Base-by-base conservation (phyloP, 92 coral and sea anemone species). In the Umimayanthus kanabou region DNA sequence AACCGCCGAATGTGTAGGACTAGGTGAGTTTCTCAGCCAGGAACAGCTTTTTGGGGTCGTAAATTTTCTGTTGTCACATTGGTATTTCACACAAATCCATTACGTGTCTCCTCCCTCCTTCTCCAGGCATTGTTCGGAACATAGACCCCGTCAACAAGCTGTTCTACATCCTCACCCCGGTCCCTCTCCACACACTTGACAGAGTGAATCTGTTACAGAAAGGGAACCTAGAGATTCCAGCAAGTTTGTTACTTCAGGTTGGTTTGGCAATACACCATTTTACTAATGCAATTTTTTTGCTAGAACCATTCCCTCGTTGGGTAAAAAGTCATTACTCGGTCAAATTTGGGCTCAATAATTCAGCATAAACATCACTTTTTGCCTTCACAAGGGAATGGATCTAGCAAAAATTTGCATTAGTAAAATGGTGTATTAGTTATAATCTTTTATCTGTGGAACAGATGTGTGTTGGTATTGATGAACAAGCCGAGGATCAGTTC, bases 211-310 rank as follows among this genome's bases (percentile, higher is more conserved):
- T 93, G 9, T 84, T 96, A 72, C 91, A 95, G 76, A 96, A 96
- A 85, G 99, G 99, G 61, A 96, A 87, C 88, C 91, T 95, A 82
- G 99, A 96, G 88, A 92, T 96, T 61, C 98, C 98, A 61, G 94
- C 95, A 20, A 84, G 91, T 22, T 57, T 96, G 29, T 45, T 93
- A 42, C 74, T 95, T 29, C 89, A 93, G 95, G 99, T 96, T 81
- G 79, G 81, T 85, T 20, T 9, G 50, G 4, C 53, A 72, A 10
- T 33, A 33, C 37, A 33, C 2, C 37, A 33, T 33, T 33, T 33
- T 33, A 33, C 37, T 33, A 33, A 33, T 33, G 37, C 37, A 33
- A 33, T 0, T 2, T 33, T 33, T 33, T 33, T 33, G 37, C 37
- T 33, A 33, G 37, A 33, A 0, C 37, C 37, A 0, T 33, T 33